Base-by-base conservation (phyloP, 1,140 invertebrate species). In the Pygmarrhopalites habei region DNA sequence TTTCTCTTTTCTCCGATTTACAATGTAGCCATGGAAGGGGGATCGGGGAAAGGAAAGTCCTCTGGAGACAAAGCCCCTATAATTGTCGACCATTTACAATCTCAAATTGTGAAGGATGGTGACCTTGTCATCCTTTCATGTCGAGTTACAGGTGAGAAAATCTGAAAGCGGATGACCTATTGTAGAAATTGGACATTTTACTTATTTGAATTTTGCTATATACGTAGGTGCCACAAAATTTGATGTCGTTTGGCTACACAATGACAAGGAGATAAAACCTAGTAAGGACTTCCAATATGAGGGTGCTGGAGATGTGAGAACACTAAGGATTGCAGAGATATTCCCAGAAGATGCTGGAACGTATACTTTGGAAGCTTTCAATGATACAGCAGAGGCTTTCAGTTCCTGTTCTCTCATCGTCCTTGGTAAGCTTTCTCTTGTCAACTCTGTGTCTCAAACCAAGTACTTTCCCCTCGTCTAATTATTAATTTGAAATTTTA, bases 331-430 rank as follows among this genome's bases (percentile, higher is more conserved):
- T 66, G 86, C 90, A 19, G 92, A 97, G 75, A 92, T 96, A 72
- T 95, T 93, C 83, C 92, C 92, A 4, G 92, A 95, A 78, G 90
- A 94, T 77, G 80, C 84, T 73, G 94, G 94, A 49, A 89, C 88
- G 28, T 97, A 96, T 78, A 95, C 92, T 2, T 96, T 93, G 77
- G 92, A 97, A 78, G 92, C 92, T 46, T 95, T 95, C 79, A 95
- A 95, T 78, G 90, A 95, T 76, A 86, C 83, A 58, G 93, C 92
- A 62, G 92, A 96, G 79, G 89, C 90, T 58, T 94, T 92, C 79
- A 92, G 89, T 74, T 89, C 88, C 71, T 92, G 91, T 77, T 86
- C 89, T 66, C 80, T 95, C 60, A 84, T 86, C 72, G 90, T 95
- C 55, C 73, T 82, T 64, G 83, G 84, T 84, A 78, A 74, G 74